phyloP scores from a whole-genome alignment of 2,113 vertebrate genomes.

The Psittacula cyanocephala region DNA sequence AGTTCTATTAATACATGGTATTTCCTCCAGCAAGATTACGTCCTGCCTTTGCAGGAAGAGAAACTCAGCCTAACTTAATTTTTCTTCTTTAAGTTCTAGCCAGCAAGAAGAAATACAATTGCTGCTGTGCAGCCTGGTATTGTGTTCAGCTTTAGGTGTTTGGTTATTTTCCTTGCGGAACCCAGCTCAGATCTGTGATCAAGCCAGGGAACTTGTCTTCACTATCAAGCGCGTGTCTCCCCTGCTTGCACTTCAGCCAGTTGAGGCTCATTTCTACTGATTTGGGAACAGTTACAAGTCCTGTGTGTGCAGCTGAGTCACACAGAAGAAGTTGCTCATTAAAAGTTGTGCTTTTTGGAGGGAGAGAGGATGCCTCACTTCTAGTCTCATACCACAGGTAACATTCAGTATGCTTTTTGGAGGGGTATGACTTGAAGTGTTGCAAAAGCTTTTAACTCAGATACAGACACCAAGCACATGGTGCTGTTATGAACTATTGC shows the following conservation, averaged over 20 bases:
- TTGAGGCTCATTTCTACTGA: not conserved
- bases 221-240: accelerated
- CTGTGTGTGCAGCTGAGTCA: not conserved
- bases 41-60: not conserved
- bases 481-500: not conserved
- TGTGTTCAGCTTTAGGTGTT: not conserved
- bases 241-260: not conserved
- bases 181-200: not conserved
- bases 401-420: not conserved
- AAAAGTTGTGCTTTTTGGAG: not conserved
- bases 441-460: not conserved
- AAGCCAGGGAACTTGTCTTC: not conserved
- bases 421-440: not conserved
- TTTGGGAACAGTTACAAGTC: not conserved
- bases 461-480: not conserved
- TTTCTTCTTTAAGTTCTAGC: not conserved
- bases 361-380: not conserved
- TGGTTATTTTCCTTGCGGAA: not conserved
- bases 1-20: not conserved
- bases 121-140: not conserved
- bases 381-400: not conserved
- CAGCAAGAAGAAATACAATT: not conserved
- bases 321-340: not conserved
- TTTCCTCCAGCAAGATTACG: not conserved
- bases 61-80: not conserved